Evolutionary conservation across 2,888 invertebrate species (phyloP).

Genomic region (Pristionchus exspectatus): DNA sequence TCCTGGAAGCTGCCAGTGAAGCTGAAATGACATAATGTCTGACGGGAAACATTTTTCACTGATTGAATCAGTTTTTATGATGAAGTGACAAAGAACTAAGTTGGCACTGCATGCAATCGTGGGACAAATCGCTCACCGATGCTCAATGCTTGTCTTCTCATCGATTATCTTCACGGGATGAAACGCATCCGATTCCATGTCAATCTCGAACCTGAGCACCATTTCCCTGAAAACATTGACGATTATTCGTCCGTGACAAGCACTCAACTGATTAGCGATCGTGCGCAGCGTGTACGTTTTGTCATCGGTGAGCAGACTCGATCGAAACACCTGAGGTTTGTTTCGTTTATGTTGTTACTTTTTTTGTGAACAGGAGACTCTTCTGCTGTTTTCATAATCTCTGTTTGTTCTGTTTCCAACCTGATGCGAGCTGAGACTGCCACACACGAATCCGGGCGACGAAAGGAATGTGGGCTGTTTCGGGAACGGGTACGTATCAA

Average conservation of each 20-base stretch:
- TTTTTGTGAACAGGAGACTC: no score
- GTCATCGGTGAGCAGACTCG: background rate
- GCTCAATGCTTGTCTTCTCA: background rate
- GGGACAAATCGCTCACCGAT: background rate
- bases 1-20: background rate
- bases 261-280: background rate
- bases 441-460: background rate
- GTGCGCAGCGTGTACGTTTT: background rate
- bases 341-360: no score
- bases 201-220: no score
- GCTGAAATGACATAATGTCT: background rate
- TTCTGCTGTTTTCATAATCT: no score
- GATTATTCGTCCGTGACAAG: background rate
- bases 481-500: background rate
- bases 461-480: background rate
- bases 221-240: background rate
- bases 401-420: no score
- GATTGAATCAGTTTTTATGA: no score
- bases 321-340: no score
- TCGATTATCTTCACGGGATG: background rate
- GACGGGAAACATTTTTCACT: no score
- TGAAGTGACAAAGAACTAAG: no score
- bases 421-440: background rate
- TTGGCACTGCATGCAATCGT: no score
- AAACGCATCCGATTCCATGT: background rate